Percentiles rank a stretch among this genome's conserved stretches.
These are phyloP conservation scores for Neosalanx taihuensis DNA, from an alignment of 2,797 vertebrate species.

Conservation along the genomic window DNA sequence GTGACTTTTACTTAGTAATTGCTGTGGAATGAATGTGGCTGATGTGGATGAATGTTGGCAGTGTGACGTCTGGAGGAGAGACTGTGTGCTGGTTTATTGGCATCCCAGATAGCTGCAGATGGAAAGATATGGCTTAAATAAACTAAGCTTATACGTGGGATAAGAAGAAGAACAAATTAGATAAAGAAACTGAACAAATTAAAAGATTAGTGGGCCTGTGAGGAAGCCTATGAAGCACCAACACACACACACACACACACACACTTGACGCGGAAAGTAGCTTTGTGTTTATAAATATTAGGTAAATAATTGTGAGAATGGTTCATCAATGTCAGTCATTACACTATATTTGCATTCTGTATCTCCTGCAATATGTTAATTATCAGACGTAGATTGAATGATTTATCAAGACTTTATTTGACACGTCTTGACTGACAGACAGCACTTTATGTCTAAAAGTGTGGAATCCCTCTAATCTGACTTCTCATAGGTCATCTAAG, in stretches of 20 bases:
- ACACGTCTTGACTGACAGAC: no score
- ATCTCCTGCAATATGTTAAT: no score
- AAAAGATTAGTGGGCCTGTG: conserved; percentile 14
- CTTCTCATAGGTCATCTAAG: not conserved
- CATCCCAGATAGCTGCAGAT: conserved; percentile 25
- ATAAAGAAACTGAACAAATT: not conserved
- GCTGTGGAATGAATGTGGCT: conserved; percentile 41
- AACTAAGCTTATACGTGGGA: conserved; percentile 14
- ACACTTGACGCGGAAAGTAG: not conserved
- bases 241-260: not conserved
- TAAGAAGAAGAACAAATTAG: conserved; percentile 28
- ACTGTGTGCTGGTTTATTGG: conserved; percentile 16
- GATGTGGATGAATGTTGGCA: conserved; percentile 28
- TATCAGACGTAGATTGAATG: no score
- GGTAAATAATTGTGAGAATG: no score
- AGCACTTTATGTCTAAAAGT: no score
- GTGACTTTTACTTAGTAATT: conserved; percentile 49
- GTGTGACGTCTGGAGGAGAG: conserved; percentile 33
- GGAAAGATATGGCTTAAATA: conserved; percentile 21
- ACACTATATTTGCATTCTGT: no score
- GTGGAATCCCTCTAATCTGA: not conserved
- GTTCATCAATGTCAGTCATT: no score
- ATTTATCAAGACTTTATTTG: no score
- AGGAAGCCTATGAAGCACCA: not conserved
- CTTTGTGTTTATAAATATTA: no score